phyloP scores from a whole-genome alignment of 1,140 invertebrate genomes.

The Popillia japonica region DNA sequence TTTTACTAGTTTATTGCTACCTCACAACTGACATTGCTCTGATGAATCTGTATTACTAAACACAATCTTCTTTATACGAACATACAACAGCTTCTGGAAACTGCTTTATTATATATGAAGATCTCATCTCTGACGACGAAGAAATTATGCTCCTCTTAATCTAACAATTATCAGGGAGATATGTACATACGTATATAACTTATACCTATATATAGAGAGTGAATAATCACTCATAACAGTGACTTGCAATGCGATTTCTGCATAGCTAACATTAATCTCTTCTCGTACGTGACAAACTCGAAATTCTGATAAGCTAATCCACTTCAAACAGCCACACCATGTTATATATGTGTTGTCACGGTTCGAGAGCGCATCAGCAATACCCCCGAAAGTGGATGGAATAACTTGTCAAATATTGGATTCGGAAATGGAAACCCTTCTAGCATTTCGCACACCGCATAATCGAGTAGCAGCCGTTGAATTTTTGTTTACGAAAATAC shows the following conservation, averaged over 20 bases:
- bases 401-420: constrained; percentile 32
- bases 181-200: too few species aligned
- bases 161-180: too few species aligned
- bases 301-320: constrained; percentile 32
- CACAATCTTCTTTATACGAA: too few species aligned
- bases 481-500: not conserved
- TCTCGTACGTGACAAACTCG: constrained; percentile 18
- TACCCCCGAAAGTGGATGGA: constrained; percentile 21
- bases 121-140: too few species aligned
- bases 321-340: constrained; percentile 8
- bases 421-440: constrained; percentile 27
- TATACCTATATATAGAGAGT: not conserved
- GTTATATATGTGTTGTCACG: constrained; percentile 22
- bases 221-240: not conserved
- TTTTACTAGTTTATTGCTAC: too few species aligned
- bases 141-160: too few species aligned
- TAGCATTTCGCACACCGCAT: not conserved
- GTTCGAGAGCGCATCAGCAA: not conserved
- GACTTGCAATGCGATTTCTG: not conserved
- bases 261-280: not conserved
- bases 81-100: too few species aligned
- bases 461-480: not conserved
- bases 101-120: too few species aligned
- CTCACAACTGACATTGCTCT: too few species aligned
- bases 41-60: too few species aligned